Conservation (phyloP, 2,113 vertebrate species). For the Fregetta grallaria region DNA sequence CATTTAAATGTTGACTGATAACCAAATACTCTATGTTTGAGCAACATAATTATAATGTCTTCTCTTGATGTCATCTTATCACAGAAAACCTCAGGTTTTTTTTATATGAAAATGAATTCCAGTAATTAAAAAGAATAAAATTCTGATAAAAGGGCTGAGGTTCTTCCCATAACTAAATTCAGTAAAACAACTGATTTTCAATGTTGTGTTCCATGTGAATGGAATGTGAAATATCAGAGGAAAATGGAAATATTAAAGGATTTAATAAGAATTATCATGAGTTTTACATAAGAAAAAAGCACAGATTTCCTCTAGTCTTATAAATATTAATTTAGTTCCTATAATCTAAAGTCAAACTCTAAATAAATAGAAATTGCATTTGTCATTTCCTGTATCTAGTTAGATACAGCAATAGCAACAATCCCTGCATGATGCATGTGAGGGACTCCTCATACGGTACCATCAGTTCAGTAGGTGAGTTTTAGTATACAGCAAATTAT, state of each 20-base stretch:
- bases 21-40: background rate
- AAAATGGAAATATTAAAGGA: background rate
- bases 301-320: background rate
- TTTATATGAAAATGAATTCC: background rate
- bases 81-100: background rate
- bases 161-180: background rate
- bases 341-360: background rate
- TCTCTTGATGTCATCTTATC: background rate
- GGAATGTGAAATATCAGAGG: background rate
- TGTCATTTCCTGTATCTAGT: background rate
- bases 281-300: background rate
- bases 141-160: background rate
- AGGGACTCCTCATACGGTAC: background rate
- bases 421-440: background rate
- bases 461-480: background rate
- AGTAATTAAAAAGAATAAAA: background rate
- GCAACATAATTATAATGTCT: background rate
- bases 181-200: background rate
- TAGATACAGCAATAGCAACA: background rate
- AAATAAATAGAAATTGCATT: background rate
- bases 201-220: background rate
- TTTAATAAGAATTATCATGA: background rate
- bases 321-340: background rate
- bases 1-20: background rate
- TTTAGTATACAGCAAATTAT: background rate